Evolutionary conservation across 1,140 invertebrate genomes (phyloP), one percentile per base, ranked within the genome.

Genomic region (Philotrypesis tridentata): DNA sequence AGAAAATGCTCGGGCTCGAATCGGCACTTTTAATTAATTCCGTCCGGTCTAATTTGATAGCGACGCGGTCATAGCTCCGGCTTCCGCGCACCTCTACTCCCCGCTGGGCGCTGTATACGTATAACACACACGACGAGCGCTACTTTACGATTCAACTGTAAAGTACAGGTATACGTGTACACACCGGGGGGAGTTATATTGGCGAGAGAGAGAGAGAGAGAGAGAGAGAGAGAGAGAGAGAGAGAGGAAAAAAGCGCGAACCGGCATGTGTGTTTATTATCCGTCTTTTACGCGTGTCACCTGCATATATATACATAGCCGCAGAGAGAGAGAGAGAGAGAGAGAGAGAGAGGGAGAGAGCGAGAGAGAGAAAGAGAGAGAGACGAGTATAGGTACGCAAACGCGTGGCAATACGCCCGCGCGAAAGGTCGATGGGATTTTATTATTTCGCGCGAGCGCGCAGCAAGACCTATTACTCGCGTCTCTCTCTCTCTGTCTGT

Each of bases 351-450:
- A n/a, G n/a, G n/a, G n/a, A n/a, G n/a, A n/a, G n/a, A n/a, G n/a
- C n/a, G n/a, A n/a, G n/a, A n/a, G n/a, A n/a, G n/a, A n/a, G n/a
- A n/a, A n/a, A n/a, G n/a, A n/a, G n/a, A n/a, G n/a, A n/a, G n/a
- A n/a, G n/a, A n/a, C n/a, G n/a, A n/a, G n/a, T n/a, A 43, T 11
- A 43, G 17, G 14, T 43, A 43, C 17, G 40, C 14, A 43, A 43
- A 17, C 40, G 40, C 75, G 25, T 21, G 67, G 67, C n/a, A n/a
- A n/a, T n/a, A 23, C 37, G 75, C 43, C 61, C n/a, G n/a, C n/a
- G 37, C 55, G 43, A 79, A 78, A 79, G 65, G 67, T 71, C 67
- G 78, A 80, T 73, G 70, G 68, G 65, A 73, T 80, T 80, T 80
- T 80, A 80, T 80, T 73, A 65, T 80, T 80, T 73, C 23, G 67